phyloP scores from a whole-genome alignment of 1,140 invertebrate genomes.

The Aethina tumida region DNA sequence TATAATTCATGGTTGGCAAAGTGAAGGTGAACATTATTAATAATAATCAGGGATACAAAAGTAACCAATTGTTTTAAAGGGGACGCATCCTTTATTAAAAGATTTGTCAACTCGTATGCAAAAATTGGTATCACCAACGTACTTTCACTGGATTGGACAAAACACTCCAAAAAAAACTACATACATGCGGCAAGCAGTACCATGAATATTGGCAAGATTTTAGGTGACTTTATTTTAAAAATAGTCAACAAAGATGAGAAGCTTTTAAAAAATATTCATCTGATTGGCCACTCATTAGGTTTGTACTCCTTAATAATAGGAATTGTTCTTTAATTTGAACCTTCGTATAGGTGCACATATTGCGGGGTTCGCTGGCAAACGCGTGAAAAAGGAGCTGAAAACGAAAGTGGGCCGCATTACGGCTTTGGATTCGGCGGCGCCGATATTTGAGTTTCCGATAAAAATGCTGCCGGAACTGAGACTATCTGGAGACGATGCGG shows the following conservation, averaged over 20 bases:
- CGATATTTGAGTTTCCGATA: slow-evolving; percentile 22
- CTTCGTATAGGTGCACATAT: slow-evolving; percentile 50
- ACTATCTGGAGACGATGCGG: slow-evolving; percentile 51
- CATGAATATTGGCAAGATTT: slow-evolving; percentile 15
- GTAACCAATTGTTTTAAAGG: slow-evolving; percentile 5
- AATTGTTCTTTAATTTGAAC: too few species aligned
- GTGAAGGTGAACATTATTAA: slow-evolving; percentile 5
- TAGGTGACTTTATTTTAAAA: slow-evolving; percentile 29
- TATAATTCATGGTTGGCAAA: slow-evolving; percentile 16
- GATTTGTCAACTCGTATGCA: slow-evolving; percentile 17
- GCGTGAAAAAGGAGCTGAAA: slow-evolving; percentile 1
- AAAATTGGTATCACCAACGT: slow-evolving; percentile 14
- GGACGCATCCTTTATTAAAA: slow-evolving; percentile 7
- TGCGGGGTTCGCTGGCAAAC: slow-evolving; percentile 44
- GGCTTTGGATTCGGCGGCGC: slow-evolving; percentile 58
- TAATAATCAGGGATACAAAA: neutral
- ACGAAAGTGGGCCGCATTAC: neutral
- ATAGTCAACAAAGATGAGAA: slow-evolving; percentile 24
- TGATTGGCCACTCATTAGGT: slow-evolving; percentile 50
- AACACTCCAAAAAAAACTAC: slow-evolving; percentile 14
- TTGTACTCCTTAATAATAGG: too few species aligned
- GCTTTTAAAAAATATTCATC: slow-evolving; percentile 35
- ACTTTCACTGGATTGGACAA: slow-evolving; percentile 19
- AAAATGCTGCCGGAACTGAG: slow-evolving; percentile 9
- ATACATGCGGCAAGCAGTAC: slow-evolving; percentile 13